Percentiles rank a stretch among this genome's conserved stretches.
These are phyloP conservation scores for Ophioninae sp. DNA, from an alignment of 2,888 invertebrate genomes.

Conservation along the genomic window DNA sequence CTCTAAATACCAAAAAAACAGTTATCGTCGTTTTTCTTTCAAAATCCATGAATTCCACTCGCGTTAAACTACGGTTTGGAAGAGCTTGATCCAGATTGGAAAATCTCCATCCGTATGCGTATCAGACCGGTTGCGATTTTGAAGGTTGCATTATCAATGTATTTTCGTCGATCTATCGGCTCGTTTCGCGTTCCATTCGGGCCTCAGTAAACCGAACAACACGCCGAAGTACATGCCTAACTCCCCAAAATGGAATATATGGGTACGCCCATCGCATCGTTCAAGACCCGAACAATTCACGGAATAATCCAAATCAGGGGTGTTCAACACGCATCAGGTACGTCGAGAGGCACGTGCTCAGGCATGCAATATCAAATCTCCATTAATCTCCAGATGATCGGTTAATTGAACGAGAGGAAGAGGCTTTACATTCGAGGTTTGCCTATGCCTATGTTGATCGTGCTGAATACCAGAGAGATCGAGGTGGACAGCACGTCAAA, in stretches of 20 bases:
- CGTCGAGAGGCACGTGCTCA: conserved; percentile 38
- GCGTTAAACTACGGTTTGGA: not conserved
- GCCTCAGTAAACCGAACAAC: not conserved
- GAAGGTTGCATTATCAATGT: not conserved
- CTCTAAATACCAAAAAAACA: not conserved
- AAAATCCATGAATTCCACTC: not conserved
- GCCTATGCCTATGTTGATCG: not conserved
- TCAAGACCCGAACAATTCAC: conserved; percentile 14
- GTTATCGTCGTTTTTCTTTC: not conserved
- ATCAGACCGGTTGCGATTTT: not conserved
- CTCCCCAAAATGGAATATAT: conserved; percentile 13
- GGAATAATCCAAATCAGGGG: conserved; percentile 36
- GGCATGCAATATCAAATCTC: conserved; percentile 54
- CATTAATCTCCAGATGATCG: conserved; percentile 50
- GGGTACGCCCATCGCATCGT: not conserved
- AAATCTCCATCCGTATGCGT: not conserved
- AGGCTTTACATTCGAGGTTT: conserved; percentile 41
- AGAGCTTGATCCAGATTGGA: not conserved
- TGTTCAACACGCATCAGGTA: conserved; percentile 19
- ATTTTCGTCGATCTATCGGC: not conserved
- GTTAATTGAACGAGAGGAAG: conserved; percentile 42
- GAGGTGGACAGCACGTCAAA: not conserved
- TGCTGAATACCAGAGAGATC: conserved; percentile 3
- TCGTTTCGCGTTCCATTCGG: not conserved
- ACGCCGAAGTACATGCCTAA: conserved; percentile 4